phyloP scores from a whole-genome alignment of 2,797 vertebrate species.

The Sphenodon punctatus region DNA sequence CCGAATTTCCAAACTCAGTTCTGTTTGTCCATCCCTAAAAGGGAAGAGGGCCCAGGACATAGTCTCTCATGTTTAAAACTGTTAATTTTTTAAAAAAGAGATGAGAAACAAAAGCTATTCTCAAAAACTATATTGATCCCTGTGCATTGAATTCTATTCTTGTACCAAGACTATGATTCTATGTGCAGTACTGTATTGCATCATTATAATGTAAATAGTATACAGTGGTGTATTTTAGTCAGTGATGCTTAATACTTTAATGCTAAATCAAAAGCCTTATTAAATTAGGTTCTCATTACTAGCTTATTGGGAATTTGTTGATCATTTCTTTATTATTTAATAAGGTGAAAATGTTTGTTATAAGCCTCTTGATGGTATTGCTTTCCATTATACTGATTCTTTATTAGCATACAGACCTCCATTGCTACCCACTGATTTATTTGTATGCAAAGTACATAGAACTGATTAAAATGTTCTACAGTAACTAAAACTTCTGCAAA shows the following conservation, averaged over 20 bases:
- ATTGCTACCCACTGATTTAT: slow-evolving; percentile 53
- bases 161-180: background rate
- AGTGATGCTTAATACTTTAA: slow-evolving; percentile 46
- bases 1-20: too few relatives aligned
- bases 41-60: too few relatives aligned
- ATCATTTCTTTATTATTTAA: slow-evolving; percentile 51
- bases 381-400: slow-evolving; percentile 57
- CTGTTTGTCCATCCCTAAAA: too few relatives aligned
- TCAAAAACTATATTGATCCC: background rate
- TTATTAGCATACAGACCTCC: slow-evolving; percentile 43
- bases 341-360: slow-evolving; percentile 57
- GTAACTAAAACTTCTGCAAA: slow-evolving; percentile 35
- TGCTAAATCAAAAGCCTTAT: slow-evolving; percentile 55
- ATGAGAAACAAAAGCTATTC: too few relatives aligned
- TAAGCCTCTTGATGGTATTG: slow-evolving; percentile 13
- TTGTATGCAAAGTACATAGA: slow-evolving; percentile 43
- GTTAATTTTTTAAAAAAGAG: too few relatives aligned
- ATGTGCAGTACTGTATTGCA: slow-evolving; percentile 26
- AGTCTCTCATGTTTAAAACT: too few relatives aligned
- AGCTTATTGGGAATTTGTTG: slow-evolving; percentile 60
- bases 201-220: slow-evolving; percentile 32
- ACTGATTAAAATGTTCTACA: slow-evolving; percentile 62
- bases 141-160: background rate
- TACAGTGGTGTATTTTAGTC: slow-evolving; percentile 37
- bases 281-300: slow-evolving; percentile 54